Evolutionary conservation across 2,888 invertebrate genomes (phyloP).

Genomic region (Leucophenga montana): DNA sequence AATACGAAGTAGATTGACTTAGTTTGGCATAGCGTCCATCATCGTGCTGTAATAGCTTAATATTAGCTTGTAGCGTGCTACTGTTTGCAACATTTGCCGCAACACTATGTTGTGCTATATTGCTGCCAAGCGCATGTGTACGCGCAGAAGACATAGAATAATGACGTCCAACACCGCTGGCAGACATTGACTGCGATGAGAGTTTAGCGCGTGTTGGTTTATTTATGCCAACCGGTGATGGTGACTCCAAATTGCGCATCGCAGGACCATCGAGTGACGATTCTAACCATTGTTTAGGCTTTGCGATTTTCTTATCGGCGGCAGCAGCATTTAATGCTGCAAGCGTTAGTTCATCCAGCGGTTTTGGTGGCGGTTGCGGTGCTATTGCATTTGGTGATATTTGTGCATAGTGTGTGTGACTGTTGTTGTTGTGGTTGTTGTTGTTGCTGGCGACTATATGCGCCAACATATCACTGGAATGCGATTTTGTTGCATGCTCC

Average conservation of each 20-base stretch:
- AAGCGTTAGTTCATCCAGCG: slow-evolving; percentile 69
- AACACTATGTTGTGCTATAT: no score
- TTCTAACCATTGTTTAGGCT: slow-evolving; percentile 72
- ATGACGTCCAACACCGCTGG: slow-evolving; percentile 42
- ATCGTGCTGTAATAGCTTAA: slow-evolving; percentile 56
- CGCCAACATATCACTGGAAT: slow-evolving; percentile 69
- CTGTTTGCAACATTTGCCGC: no score
- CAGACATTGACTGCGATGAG: slow-evolving; percentile 71
- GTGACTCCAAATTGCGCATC: slow-evolving; percentile 54
- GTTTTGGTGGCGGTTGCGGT: slow-evolving; percentile 52
- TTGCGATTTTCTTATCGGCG: slow-evolving; percentile 67
- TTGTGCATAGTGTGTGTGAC: neutral
- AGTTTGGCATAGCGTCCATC: slow-evolving; percentile 61
- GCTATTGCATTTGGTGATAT: neutral
- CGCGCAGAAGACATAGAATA: slow-evolving; percentile 56
- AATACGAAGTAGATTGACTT: slow-evolving; percentile 70
- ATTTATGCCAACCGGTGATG: slow-evolving; percentile 12
- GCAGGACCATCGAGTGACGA: slow-evolving; percentile 72
- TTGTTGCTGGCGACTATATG: neutral
- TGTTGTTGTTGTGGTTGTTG: neutral
- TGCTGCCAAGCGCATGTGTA: neutral
- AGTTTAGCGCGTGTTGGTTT: slow-evolving; percentile 64
- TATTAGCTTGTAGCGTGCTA: slow-evolving; percentile 38
- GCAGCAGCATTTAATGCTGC: slow-evolving; percentile 65
- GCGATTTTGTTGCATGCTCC: slow-evolving; percentile 51